These are phyloP conservation scores for Colistium nudipinnis DNA, from an alignment of 2,113 vertebrate genomes.

Conservation along the genomic window DNA sequence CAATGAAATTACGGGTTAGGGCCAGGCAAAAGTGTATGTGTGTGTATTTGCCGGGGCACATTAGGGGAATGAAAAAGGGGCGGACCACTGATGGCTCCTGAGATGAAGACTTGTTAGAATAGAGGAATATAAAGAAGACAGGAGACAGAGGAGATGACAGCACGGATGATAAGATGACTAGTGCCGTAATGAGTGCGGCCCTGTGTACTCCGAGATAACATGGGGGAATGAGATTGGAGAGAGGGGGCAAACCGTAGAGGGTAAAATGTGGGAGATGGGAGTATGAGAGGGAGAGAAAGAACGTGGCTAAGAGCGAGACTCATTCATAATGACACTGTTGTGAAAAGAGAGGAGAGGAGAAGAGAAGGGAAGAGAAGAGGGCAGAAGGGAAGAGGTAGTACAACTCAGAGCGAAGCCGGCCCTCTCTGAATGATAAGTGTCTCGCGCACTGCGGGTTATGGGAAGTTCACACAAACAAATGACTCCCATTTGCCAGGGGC, in stretches of 20 bases:
- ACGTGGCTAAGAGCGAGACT: constrained; percentile 24
- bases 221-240: constrained; percentile 65
- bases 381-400: constrained; percentile 61
- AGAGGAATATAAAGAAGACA: constrained; percentile 75
- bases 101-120: constrained; percentile 77
- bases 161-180: constrained; percentile 70
- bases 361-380: constrained; percentile 6
- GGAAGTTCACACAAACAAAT: constrained; percentile 84
- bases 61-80: constrained; percentile 79
- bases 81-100: constrained; percentile 63
- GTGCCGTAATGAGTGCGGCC: constrained; percentile 71
- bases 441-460: constrained; percentile 75
- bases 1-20: constrained; percentile 74
- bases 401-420: constrained; percentile 56
- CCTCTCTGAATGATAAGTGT: constrained; percentile 83
- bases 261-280: constrained; percentile 25
- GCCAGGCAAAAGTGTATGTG: constrained; percentile 23
- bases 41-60: constrained; percentile 54
- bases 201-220: constrained; percentile 72
- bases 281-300: constrained; percentile 42
- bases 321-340: constrained; percentile 47
- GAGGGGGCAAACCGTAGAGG: constrained; percentile 6
- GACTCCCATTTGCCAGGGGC: constrained; percentile 80
- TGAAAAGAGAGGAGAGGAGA: background rate
- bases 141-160: constrained; percentile 71